These are phyloP conservation scores for Alviniconcha strummeri DNA, from an alignment of 2,888 invertebrate genomes.

Conservation along the genomic window DNA sequence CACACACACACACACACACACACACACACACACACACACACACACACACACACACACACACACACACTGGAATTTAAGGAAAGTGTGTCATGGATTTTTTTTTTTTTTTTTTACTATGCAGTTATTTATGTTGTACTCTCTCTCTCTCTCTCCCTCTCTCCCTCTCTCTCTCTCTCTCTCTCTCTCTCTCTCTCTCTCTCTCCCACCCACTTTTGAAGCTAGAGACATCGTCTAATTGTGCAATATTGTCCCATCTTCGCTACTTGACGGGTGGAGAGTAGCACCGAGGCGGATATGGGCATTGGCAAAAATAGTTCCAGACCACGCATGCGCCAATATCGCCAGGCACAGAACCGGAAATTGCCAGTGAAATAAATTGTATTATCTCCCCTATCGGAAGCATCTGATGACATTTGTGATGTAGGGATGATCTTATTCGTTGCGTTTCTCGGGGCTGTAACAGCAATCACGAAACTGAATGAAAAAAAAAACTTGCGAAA, in stretches of 20 bases:
- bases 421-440: no score
- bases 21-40: conserved; percentile 13
- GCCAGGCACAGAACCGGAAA: conserved; percentile 6
- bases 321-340: no score
- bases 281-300: no score
- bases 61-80: background rate
- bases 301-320: no score
- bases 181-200: conserved; percentile 15
- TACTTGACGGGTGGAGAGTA: no score
- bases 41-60: conserved; percentile 22
- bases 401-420: background rate
- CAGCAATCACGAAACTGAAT: no score
- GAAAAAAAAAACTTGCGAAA: no score
- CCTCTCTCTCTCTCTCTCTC: conserved; percentile 16
- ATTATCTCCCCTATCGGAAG: conserved; percentile 18
- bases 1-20: conserved; percentile 11
- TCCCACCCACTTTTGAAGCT: background rate
- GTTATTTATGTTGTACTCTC: background rate
- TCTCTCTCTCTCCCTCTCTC: conserved; percentile 12
- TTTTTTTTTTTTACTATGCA: background rate
- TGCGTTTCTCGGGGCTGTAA: no score
- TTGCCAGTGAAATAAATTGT: conserved; percentile 21
- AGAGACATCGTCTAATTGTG: background rate
- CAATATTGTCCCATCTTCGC: background rate
- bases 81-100: background rate